These are phyloP conservation scores for Mesocricetus auratus DNA, from an alignment of 2,113 vertebrate genomes.

Conservation along the genomic window DNA sequence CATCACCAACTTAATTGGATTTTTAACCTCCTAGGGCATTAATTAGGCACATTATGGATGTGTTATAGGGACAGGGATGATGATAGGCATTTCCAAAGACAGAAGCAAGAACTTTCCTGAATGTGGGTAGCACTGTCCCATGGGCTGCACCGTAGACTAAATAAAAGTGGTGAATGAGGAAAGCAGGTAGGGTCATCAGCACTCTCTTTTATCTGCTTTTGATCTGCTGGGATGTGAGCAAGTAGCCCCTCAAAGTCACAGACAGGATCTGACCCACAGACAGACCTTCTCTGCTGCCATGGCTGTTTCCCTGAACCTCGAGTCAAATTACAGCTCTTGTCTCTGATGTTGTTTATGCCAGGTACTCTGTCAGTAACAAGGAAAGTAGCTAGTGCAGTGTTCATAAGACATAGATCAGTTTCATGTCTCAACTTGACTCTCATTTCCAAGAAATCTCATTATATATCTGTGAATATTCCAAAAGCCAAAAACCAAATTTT, in stretches of 20 bases:
- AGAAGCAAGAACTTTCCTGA: not conserved
- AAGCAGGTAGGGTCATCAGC: too few species aligned
- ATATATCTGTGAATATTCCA: not conserved
- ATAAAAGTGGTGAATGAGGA: not conserved
- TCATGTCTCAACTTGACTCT: not conserved
- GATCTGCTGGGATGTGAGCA: not conserved
- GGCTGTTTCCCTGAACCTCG: not conserved
- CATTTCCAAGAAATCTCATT: not conserved
- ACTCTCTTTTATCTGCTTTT: not conserved
- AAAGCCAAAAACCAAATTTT: not conserved
- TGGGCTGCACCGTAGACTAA: not conserved
- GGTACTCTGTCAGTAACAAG: not conserved
- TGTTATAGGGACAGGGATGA: not conserved
- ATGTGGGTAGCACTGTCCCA: not conserved
- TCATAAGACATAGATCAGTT: not conserved
- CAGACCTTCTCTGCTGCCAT: not conserved
- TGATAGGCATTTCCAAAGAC: not conserved
- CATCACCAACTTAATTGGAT: not conserved
- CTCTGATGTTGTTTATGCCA: too few species aligned
- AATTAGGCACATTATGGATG: not conserved
- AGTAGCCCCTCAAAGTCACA: not conserved
- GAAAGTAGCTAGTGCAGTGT: too few species aligned
- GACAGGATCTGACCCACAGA: not conserved
- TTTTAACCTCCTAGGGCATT: not conserved
- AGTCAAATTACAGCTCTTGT: not conserved